These are phyloP conservation scores for Rhingia rostrata DNA, from an alignment of 2,888 invertebrate species.

Conservation along the genomic window DNA sequence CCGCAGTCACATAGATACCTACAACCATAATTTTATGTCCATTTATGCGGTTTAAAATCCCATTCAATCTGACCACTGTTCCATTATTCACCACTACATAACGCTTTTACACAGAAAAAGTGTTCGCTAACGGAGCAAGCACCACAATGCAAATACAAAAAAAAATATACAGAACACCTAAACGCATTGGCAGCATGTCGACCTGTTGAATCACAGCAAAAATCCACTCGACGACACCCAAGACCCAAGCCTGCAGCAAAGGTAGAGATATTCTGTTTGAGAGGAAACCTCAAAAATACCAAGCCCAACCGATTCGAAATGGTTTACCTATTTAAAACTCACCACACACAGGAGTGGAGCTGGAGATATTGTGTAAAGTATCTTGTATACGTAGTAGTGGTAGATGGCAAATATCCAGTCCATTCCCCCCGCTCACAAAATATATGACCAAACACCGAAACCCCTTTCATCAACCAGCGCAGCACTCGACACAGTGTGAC, in stretches of 20 bases:
- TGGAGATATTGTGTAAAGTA: slow-evolving; percentile 1
- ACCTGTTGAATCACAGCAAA: slow-evolving; percentile 71
- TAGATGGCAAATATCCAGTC: neutral
- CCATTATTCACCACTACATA: slow-evolving; percentile 7
- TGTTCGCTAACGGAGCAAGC: neutral
- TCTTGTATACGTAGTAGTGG: neutral
- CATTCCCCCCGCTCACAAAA: neutral
- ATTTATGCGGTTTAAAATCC: slow-evolving; percentile 52
- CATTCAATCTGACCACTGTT: slow-evolving; percentile 39
- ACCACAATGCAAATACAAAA: neutral
- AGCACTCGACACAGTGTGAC: slow-evolving; percentile 26
- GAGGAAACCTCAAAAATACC: slow-evolving; percentile 64
- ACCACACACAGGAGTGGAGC: slow-evolving; percentile 45
- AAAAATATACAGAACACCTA: slow-evolving; percentile 17
- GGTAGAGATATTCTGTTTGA: neutral
- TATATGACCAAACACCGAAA: neutral
- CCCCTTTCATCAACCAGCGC: too few species aligned
- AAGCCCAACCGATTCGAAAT: slow-evolving; percentile 32
- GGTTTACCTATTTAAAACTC: slow-evolving; percentile 57
- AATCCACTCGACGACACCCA: slow-evolving; percentile 46
- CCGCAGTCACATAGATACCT: slow-evolving; percentile 2
- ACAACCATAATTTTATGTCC: slow-evolving; percentile 1
- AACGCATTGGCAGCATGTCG: slow-evolving; percentile 49
- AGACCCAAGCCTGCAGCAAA: slow-evolving; percentile 32
- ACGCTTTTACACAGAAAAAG: slow-evolving; percentile 41